These are phyloP conservation scores for Rhinopithecus roxellana DNA, from an alignment of 2,113 vertebrate species.

Conservation along the genomic window DNA sequence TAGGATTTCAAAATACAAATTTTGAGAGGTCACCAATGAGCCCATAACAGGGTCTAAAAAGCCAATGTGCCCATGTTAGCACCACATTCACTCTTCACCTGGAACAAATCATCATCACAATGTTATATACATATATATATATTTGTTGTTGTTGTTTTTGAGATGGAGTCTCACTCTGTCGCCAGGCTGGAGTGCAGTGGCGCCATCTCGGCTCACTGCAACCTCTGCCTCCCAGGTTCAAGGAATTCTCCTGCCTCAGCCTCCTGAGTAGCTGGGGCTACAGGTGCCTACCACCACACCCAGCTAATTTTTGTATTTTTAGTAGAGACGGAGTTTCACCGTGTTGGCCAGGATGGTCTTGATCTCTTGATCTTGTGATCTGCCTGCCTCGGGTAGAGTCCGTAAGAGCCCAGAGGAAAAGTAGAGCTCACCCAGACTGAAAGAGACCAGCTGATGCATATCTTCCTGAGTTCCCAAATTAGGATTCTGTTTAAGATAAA, in stretches of 20 bases:
- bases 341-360: too few relatives aligned
- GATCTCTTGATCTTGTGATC: too few relatives aligned
- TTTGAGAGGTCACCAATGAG: neutral
- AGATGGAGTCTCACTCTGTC: too few relatives aligned
- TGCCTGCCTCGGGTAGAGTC: accelerated
- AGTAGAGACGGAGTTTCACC: too few relatives aligned
- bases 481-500: conserved; percentile 55
- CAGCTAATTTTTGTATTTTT: too few relatives aligned
- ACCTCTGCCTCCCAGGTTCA: too few relatives aligned
- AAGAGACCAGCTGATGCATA: neutral
- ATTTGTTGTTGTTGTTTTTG: too few relatives aligned
- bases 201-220: too few relatives aligned
- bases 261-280: too few relatives aligned
- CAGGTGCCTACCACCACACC: too few relatives aligned
- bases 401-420: neutral
- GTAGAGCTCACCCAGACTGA: neutral
- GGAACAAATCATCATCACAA: neutral
- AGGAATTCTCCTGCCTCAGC: too few relatives aligned
- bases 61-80: neutral
- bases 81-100: neutral
- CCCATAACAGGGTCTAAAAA: neutral
- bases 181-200: too few relatives aligned
- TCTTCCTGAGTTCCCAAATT: conserved; percentile 18
- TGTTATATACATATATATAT: neutral
- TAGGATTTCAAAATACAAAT: neutral